Percentiles rank a stretch among this genome's conserved stretches.
Evolutionary conservation across 1,140 invertebrate species (phyloP).

Genomic region (Sitobion miscanthi): DNA sequence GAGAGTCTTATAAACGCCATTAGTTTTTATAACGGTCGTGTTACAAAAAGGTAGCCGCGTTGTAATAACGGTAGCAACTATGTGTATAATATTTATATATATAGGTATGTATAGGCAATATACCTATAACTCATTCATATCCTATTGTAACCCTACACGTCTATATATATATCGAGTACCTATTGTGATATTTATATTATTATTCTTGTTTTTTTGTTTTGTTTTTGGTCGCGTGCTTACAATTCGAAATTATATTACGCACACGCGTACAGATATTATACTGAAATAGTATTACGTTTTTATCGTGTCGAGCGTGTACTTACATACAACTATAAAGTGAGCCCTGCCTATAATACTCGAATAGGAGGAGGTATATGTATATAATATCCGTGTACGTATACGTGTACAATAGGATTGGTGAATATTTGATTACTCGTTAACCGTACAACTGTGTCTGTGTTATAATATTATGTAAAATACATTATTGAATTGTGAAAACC

Average conservation of each 20-base stretch:
- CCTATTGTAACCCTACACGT: not conserved
- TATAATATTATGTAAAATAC: constrained; percentile 15
- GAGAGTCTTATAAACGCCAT: not conserved
- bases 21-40: not conserved
- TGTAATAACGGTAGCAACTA: constrained; percentile 8
- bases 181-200: constrained; percentile 8
- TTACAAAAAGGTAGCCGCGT: not conserved
- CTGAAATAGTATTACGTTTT: not conserved
- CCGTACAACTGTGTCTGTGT: not conserved
- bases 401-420: not conserved
- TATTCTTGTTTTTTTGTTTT: not conserved
- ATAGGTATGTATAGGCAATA: not conserved
- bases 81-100: not conserved
- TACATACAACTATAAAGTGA: not conserved
- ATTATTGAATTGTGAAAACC: constrained; percentile 11
- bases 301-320: not conserved
- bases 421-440: constrained; percentile 18
- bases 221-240: not conserved
- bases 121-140: not conserved
- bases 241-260: not conserved
- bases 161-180: not conserved
- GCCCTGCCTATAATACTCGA: not conserved
- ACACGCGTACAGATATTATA: not conserved
- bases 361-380: too few relatives aligned
- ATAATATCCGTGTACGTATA: not conserved